These are phyloP conservation scores for Morone chrysops DNA, from an alignment of 2,113 vertebrate genomes.

Conservation along the genomic window DNA sequence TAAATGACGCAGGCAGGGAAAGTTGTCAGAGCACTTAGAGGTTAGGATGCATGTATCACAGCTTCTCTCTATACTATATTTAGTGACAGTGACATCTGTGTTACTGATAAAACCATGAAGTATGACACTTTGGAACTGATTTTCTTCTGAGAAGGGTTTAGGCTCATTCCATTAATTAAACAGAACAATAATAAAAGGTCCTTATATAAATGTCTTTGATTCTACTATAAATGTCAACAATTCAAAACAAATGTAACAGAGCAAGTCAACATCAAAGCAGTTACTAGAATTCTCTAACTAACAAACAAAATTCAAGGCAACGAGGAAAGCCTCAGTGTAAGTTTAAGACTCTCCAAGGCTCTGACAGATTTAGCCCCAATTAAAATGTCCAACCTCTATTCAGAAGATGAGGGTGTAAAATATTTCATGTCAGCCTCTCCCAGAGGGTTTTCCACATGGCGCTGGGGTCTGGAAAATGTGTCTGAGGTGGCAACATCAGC, in stretches of 20 bases:
- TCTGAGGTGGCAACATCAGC: constrained; percentile 61
- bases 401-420: constrained; percentile 47
- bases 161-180: too few species aligned
- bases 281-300: neutral
- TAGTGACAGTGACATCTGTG: neutral
- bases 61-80: neutral
- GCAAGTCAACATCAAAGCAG: neutral
- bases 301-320: constrained; percentile 26
- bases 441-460: constrained; percentile 44
- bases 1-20: neutral
- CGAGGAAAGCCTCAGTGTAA: constrained; percentile 15
- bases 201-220: neutral
- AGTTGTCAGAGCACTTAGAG: neutral
- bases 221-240: constrained; percentile 27
- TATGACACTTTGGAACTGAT: neutral
- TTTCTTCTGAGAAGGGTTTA: too few species aligned
- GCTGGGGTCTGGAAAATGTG: constrained; percentile 52
- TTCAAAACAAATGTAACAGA: neutral
- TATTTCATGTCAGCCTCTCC: constrained; percentile 55
- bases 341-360: constrained; percentile 33
- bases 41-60: neutral
- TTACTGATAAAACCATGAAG: too few species aligned
- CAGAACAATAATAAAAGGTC: neutral
- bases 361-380: constrained; percentile 68
- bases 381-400: constrained; percentile 66